Evolutionary conservation across 2,888 invertebrate species (phyloP).

Genomic region (Smittia aterrima): DNA sequence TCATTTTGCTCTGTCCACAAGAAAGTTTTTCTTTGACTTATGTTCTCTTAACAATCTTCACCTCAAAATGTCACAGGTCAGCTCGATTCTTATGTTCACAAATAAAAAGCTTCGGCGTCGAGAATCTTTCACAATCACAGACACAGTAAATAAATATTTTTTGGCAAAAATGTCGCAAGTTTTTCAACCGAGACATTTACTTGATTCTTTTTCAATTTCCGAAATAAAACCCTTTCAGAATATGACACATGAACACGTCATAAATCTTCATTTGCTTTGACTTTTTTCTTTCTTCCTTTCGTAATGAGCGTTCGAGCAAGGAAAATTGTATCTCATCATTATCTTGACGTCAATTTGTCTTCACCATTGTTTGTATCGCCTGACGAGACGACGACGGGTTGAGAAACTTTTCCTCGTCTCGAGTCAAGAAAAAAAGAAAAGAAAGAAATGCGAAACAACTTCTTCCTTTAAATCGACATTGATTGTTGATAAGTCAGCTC

Average conservation of each 20-base stretch:
- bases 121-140: not conserved
- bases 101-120: not conserved
- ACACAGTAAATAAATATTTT: no score
- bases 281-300: not conserved
- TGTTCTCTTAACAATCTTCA: no score
- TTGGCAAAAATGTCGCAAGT: no score
- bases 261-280: not conserved
- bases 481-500: not conserved
- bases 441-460: not conserved
- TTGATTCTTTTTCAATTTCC: not conserved
- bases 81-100: no score
- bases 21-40: no score
- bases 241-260: not conserved
- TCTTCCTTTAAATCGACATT: conserved; percentile 20
- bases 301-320: not conserved
- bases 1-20: no score
- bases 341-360: not conserved
- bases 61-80: no score
- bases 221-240: no score
- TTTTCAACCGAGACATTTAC: no score
- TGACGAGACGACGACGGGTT: not conserved
- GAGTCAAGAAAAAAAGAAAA: not conserved
- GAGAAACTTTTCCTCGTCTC: not conserved
- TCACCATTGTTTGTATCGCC: not conserved
- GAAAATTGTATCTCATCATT: conserved; percentile 3